These are phyloP conservation scores for Itoplectis maculator DNA, from an alignment of 2,888 invertebrate species.

Conservation along the genomic window DNA sequence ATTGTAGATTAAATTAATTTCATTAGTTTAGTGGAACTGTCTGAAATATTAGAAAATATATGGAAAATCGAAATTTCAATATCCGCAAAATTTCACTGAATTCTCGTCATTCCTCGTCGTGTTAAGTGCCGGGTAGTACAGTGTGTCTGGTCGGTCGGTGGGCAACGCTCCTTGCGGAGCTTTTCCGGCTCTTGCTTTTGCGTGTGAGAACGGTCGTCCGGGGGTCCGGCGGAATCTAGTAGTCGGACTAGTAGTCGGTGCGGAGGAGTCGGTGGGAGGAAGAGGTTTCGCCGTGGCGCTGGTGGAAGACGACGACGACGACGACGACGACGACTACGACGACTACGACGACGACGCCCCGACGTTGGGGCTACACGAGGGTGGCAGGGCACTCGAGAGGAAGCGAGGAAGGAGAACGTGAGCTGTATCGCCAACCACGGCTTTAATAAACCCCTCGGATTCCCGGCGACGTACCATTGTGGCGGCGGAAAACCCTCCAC, in stretches of 20 bases:
- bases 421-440: conserved; percentile 83
- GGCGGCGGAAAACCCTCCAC: conserved; percentile 75
- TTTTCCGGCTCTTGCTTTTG: conserved; percentile 46
- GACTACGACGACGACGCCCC: conserved; percentile 10
- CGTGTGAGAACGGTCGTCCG: conserved; percentile 47
- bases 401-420: conserved; percentile 78
- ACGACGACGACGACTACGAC: too few species aligned
- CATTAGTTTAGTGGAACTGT: too few species aligned
- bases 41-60: too few species aligned
- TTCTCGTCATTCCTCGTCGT: not conserved
- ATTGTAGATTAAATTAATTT: too few species aligned
- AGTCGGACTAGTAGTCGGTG: conserved; percentile 51
- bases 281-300: conserved; percentile 39
- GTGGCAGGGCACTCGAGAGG: conserved; percentile 75
- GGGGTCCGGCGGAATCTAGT: conserved; percentile 41
- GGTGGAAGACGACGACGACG: conserved; percentile 28
- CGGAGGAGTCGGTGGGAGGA: conserved; percentile 51
- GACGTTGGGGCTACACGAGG: conserved; percentile 51
- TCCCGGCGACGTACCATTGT: conserved; percentile 82
- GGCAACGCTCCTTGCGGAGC: conserved; percentile 37
- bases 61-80: too few species aligned
- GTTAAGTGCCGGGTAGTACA: conserved; percentile 3
- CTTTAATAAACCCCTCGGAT: conserved; percentile 83
- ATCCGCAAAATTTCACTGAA: not conserved
- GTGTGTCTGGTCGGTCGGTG: conserved; percentile 23